phyloP scores from a whole-genome alignment of 1,140 invertebrate species.

The Drosophila sechellia region DNA sequence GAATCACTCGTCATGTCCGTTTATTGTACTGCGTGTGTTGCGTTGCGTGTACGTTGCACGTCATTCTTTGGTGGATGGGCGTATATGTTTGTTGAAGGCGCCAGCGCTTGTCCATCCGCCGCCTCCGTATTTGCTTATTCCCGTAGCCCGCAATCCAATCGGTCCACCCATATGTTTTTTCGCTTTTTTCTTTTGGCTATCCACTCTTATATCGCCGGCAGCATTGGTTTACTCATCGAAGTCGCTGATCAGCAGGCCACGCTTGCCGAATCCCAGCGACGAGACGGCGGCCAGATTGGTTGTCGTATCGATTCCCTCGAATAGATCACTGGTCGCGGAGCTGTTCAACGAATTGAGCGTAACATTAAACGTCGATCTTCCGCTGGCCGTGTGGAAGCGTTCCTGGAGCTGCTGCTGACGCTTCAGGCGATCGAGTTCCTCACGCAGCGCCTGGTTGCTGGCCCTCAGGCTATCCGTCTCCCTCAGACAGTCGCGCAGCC shows the following conservation, averaged over 20 bases:
- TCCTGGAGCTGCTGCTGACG: constrained; percentile 67
- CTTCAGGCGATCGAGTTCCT: constrained; percentile 68
- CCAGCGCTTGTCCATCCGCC: constrained; percentile 45
- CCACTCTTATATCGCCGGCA: too few relatives aligned
- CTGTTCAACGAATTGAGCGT: constrained; percentile 72
- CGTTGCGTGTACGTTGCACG: constrained; percentile 44
- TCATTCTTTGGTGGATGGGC: constrained; percentile 55
- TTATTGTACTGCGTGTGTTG: constrained; percentile 49
- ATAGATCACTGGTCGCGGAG: constrained; percentile 71
- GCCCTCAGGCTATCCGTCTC: constrained; percentile 73
- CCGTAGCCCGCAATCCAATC: neutral
- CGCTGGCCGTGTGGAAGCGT: constrained; percentile 54
- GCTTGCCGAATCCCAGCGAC: constrained; percentile 71
- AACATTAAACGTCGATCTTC: constrained; percentile 61
- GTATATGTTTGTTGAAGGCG: constrained; percentile 30
- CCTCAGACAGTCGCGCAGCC: constrained; percentile 74
- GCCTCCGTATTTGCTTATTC: constrained; percentile 1
- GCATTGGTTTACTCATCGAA: constrained; percentile 63
- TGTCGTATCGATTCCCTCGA: constrained; percentile 64
- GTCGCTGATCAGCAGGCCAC: constrained; percentile 75
- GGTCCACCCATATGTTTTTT: neutral
- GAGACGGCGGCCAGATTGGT: constrained; percentile 61
- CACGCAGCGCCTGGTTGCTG: constrained; percentile 75
- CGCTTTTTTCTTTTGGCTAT: too few relatives aligned
- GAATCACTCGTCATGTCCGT: constrained; percentile 46